A percentile compares a stretch with the other conserved stretches of the same genome.
Evolutionary conservation across 64 coral and sea anemone species (phyloP).

Genomic region (Montipora cactus): DNA sequence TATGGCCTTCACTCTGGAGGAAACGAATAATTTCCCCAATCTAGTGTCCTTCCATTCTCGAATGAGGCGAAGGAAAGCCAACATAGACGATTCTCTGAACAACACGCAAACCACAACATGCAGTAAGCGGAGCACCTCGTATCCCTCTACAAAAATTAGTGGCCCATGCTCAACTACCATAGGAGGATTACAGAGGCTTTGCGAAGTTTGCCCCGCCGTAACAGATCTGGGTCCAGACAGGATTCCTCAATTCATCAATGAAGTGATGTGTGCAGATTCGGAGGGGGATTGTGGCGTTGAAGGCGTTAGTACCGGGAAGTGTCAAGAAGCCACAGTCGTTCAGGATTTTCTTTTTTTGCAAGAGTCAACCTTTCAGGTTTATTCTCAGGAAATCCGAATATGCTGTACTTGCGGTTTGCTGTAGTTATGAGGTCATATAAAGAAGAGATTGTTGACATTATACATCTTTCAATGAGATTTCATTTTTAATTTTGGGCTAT

Average conservation of each 20-base stretch:
- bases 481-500: no score
- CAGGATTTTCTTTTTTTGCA: conserved; percentile 26
- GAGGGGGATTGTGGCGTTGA: background rate
- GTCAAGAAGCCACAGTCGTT: background rate
- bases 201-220: conserved; percentile 22
- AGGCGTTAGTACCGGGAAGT: background rate
- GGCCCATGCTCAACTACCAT: background rate
- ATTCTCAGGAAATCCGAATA: conserved; percentile 21
- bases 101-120: background rate
- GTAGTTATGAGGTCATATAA: background rate
- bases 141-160: background rate
- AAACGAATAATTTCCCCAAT: conserved; percentile 4
- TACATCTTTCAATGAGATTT: no score
- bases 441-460: no score
- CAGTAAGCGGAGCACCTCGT: background rate
- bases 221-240: conserved; percentile 53
- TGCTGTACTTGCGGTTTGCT: conserved; percentile 39
- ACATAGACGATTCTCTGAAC: background rate
- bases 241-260: conserved; percentile 51
- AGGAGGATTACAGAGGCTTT: conserved; percentile 7
- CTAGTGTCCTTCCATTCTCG: background rate
- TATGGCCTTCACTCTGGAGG: conserved; percentile 10
- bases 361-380: background rate
- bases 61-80: background rate
- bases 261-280: conserved; percentile 20